Percentiles rank a stretch among this genome's conserved stretches.
Evolutionary conservation across 2,797 vertebrate genomes (phyloP).

Genomic region (Dallia pectoralis): DNA sequence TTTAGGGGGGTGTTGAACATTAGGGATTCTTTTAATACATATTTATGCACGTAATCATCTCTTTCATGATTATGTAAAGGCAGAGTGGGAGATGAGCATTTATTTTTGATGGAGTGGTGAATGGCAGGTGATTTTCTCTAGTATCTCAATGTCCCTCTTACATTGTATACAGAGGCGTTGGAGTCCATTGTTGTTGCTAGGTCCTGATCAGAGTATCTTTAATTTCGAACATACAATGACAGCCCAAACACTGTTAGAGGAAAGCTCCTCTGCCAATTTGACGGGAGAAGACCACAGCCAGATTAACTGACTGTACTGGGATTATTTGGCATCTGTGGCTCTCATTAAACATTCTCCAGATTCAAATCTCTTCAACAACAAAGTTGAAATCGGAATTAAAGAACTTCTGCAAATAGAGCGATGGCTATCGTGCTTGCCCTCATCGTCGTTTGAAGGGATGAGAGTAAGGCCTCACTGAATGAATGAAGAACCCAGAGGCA

Average conservation of each 20-base stretch:
- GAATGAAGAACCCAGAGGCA: background rate
- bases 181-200: background rate
- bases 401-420: background rate
- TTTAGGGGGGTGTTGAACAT: background rate
- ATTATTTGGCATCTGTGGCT: background rate
- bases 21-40: background rate
- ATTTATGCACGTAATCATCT: background rate
- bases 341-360: background rate
- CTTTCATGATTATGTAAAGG: background rate
- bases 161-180: background rate
- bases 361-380: background rate
- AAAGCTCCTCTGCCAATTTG: background rate
- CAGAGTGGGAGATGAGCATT: background rate
- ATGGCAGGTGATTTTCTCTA: background rate
- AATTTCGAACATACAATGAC: background rate
- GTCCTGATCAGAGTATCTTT: constrained; percentile 1
- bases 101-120: background rate
- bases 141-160: background rate
- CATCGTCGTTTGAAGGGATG: background rate
- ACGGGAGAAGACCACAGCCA: background rate
- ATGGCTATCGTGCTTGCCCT: background rate
- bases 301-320: background rate
- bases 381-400: background rate
- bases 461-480: background rate
- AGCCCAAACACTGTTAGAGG: background rate